phyloP scores from a whole-genome alignment of 2,888 invertebrate species.

The Stenodera caucasica region DNA sequence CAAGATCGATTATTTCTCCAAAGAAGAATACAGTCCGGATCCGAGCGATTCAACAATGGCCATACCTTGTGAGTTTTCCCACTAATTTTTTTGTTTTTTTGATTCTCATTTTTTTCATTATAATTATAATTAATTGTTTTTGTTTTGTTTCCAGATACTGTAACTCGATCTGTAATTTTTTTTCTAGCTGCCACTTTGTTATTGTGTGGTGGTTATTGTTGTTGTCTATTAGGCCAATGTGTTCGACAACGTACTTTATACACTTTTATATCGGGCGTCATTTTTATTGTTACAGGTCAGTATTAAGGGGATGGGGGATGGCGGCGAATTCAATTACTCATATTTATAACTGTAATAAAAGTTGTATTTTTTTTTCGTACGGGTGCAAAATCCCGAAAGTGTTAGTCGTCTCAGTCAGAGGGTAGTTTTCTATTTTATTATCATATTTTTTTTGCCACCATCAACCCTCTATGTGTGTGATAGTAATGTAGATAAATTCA shows the following conservation, averaged over 20 bases:
- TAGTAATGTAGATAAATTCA: not conserved
- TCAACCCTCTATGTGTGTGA: too few species aligned
- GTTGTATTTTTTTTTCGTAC: too few species aligned
- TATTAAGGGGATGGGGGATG: too few species aligned
- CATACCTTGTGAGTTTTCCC: conserved; percentile 82
- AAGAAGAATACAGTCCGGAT: conserved; percentile 84
- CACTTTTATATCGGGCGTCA: conserved; percentile 83
- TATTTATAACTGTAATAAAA: conserved; percentile 13
- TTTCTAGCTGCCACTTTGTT: conserved; percentile 77
- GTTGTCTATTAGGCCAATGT: conserved; percentile 80
- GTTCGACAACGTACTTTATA: conserved; percentile 74
- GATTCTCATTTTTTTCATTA: not conserved
- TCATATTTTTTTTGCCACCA: too few species aligned
- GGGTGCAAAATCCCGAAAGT: conserved; percentile 14
- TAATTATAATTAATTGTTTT: not conserved
- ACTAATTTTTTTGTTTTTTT: not conserved
- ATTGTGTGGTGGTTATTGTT: conserved; percentile 76
- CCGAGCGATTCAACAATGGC: conserved; percentile 89
- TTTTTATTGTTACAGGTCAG: conserved; percentile 87
- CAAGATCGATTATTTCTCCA: conserved; percentile 86
- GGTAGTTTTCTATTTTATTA: too few species aligned
- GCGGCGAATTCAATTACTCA: too few species aligned
- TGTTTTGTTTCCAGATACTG: conserved; percentile 70
- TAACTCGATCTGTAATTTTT: conserved; percentile 82
- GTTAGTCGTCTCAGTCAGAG: too few species aligned